phyloP scores from a whole-genome alignment of 2,888 invertebrate genomes.

The Chydorus sphaericus region DNA sequence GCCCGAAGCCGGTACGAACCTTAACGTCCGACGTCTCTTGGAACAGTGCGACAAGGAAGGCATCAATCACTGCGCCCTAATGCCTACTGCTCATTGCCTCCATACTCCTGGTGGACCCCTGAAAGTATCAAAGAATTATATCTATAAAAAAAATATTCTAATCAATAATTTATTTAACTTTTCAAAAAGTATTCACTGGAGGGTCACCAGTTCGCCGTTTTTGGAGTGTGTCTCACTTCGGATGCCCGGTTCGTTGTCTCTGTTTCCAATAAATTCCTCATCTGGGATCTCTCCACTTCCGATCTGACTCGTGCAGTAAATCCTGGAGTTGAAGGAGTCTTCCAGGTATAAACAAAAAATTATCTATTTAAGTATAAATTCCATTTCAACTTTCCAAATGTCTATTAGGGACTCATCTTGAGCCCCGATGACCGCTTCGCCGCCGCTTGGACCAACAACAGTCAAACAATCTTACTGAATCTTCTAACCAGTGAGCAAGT shows the following conservation, averaged over 20 bases:
- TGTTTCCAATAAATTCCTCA: slow-evolving; percentile 89
- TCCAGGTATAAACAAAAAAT: slow-evolving; percentile 43
- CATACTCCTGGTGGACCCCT: slow-evolving; percentile 98
- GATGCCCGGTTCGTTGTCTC: slow-evolving; percentile 88
- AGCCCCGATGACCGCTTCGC: slow-evolving; percentile 94
- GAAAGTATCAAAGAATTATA: slow-evolving; percentile 43
- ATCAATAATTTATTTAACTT: background rate
- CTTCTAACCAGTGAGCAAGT: slow-evolving; percentile 87
- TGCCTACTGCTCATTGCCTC: slow-evolving; percentile 87
- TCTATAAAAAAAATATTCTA: background rate
- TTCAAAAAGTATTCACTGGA: slow-evolving; percentile 70
- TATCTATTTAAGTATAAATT: background rate
- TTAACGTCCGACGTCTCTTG: slow-evolving; percentile 70
- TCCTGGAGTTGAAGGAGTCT: slow-evolving; percentile 87
- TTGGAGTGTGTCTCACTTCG: slow-evolving; percentile 75
- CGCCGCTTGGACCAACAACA: slow-evolving; percentile 88
- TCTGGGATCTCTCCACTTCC: slow-evolving; percentile 91
- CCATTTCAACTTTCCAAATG: too few species aligned
- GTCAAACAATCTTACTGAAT: slow-evolving; percentile 81
- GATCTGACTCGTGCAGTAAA: slow-evolving; percentile 85
- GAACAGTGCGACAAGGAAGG: slow-evolving; percentile 84
- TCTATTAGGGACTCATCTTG: slow-evolving; percentile 50
- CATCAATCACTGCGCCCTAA: slow-evolving; percentile 69
- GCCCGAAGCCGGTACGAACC: slow-evolving; percentile 71
- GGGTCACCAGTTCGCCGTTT: slow-evolving; percentile 95